phyloP scores from a whole-genome alignment of 2,797 vertebrate genomes.

The Leptatherina wallacei region DNA sequence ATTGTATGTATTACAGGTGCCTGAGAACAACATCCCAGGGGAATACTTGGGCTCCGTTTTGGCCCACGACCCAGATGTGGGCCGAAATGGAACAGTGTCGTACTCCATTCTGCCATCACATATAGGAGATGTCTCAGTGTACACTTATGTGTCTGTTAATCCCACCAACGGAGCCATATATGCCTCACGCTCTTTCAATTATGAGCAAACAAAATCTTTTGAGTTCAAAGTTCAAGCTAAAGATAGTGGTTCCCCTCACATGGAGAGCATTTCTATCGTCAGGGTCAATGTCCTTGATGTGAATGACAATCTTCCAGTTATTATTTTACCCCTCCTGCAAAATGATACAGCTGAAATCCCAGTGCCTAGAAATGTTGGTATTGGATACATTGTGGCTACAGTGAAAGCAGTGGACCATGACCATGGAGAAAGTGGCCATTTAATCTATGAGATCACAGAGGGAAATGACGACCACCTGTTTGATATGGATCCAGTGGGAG shows the following conservation, averaged over 20 bases:
- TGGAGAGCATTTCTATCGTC: slow-evolving; percentile 94
- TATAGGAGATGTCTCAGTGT: slow-evolving; percentile 95
- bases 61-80: slow-evolving; percentile 96
- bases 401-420: slow-evolving; percentile 96
- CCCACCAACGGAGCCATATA: slow-evolving; percentile 99
- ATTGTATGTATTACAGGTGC: slow-evolving; percentile 93
- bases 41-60: slow-evolving; percentile 96
- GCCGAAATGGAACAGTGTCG: slow-evolving; percentile 95
- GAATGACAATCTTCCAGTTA: slow-evolving; percentile 96
- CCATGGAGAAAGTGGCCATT: slow-evolving; percentile 95
- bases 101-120: slow-evolving; percentile 95
- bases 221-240: slow-evolving; percentile 98
- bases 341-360: slow-evolving; percentile 97
- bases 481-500: slow-evolving; percentile 94
- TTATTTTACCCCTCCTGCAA: slow-evolving; percentile 92
- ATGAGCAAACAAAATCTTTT: slow-evolving; percentile 97
- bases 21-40: slow-evolving; percentile 98
- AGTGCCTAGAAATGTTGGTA: slow-evolving; percentile 93
- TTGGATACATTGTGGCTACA: slow-evolving; percentile 94
- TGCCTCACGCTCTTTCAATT: slow-evolving; percentile 96
- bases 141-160: slow-evolving; percentile 97
- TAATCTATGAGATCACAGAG: slow-evolving; percentile 96
- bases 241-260: slow-evolving; percentile 94
- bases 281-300: slow-evolving; percentile 94
- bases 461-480: slow-evolving; percentile 98